Conservation (phyloP, 2,888 invertebrate species). For the Lasioglossum villosulum region DNA sequence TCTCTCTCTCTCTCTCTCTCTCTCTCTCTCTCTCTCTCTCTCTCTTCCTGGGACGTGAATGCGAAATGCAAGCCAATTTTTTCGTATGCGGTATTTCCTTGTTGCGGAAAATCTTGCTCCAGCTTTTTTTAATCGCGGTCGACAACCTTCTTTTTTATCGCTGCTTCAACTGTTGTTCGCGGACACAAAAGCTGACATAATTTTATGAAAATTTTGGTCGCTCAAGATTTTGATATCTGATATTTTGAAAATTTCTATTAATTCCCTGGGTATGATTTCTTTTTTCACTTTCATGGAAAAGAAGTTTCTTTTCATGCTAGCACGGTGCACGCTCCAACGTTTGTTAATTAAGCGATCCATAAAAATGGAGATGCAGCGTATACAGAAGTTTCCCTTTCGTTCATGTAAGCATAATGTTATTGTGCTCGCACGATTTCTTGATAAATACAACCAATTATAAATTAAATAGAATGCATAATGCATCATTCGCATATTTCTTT, state of each 20-base stretch:
- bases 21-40: too few species aligned
- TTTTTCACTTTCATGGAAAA: neutral
- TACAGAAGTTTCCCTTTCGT: neutral
- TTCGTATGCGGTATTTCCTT: conserved; percentile 20
- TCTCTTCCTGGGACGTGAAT: conserved; percentile 21
- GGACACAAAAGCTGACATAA: neutral
- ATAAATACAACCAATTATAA: neutral
- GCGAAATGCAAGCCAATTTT: conserved; percentile 44
- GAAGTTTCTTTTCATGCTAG: neutral
- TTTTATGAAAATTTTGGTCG: neutral
- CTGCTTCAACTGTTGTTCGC: neutral
- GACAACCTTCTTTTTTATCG: neutral
- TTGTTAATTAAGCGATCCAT: neutral
- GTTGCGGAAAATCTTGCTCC: neutral
- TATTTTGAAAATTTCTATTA: neutral
- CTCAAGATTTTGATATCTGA: neutral
- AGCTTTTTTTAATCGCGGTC: conserved; percentile 8
- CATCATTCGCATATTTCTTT: neutral
- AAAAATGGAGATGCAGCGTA: neutral
- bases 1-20: too few species aligned
- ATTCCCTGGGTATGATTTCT: neutral
- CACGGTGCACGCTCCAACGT: neutral
- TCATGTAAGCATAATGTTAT: neutral
- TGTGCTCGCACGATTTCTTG: neutral
- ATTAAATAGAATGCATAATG: neutral